phyloP scores from a whole-genome alignment of 2,113 vertebrate species.

The Varanus salvator region DNA sequence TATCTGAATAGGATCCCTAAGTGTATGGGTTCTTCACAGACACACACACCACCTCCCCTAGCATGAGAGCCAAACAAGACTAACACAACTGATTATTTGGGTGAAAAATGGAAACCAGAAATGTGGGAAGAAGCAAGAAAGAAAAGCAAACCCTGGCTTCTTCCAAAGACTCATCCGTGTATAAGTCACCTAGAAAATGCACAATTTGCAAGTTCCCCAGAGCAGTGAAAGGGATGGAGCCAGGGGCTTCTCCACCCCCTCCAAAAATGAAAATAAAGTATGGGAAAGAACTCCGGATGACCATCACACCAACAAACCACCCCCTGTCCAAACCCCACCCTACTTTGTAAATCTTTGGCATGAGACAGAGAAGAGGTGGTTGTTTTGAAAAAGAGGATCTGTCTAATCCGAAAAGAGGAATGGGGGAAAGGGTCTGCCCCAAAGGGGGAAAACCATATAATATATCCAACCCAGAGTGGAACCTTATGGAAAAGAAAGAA shows the following conservation, averaged over 20 bases:
- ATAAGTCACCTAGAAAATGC: neutral
- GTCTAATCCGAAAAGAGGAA: neutral
- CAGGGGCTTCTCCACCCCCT: no score
- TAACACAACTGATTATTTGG: neutral
- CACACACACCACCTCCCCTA: neutral
- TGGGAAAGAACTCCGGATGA: neutral
- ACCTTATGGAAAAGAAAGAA: neutral
- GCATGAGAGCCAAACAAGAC: neutral
- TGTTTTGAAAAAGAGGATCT: neutral
- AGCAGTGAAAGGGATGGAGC: neutral
- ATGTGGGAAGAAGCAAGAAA: conserved; percentile 20
- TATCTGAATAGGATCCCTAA: neutral
- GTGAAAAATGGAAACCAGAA: conserved; percentile 7
- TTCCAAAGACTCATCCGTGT: neutral
- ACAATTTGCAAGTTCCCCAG: neutral
- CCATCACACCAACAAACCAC: neutral
- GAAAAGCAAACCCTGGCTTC: neutral
- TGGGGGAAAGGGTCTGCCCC: no score
- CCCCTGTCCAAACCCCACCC: neutral
- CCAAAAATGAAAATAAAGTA: neutral
- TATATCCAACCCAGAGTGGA: neutral
- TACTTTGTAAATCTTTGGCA: neutral
- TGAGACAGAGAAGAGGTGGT: neutral
- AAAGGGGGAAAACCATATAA: neutral
- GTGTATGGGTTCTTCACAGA: neutral